Evolutionary conservation across 2,888 invertebrate species (phyloP).

Genomic region (Philonicus albiceps): DNA sequence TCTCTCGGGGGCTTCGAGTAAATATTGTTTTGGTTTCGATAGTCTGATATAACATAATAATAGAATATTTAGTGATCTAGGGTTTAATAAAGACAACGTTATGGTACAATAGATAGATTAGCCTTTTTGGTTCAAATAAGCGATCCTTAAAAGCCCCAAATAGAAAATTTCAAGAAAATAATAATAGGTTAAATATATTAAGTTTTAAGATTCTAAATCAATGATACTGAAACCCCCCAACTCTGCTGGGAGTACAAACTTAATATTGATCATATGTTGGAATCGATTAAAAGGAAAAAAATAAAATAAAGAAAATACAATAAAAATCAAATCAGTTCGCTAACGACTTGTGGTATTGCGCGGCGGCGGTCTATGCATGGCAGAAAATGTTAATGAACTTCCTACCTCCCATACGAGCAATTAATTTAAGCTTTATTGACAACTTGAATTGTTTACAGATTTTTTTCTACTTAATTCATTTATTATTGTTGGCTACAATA

Average conservation of each 20-base stretch:
- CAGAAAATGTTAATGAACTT: constrained; percentile 28
- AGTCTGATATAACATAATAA: no score
- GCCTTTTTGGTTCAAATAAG: no score
- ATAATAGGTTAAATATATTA: no score
- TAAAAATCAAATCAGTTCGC: neutral
- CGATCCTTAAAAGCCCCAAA: no score
- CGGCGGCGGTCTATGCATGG: neutral
- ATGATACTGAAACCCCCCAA: neutral
- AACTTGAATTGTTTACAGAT: constrained; percentile 27
- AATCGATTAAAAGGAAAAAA: neutral
- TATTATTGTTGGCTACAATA: neutral
- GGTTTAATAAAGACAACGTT: no score
- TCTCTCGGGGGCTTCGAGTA: no score
- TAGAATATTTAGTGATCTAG: no score
- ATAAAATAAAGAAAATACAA: neutral
- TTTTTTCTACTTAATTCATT: constrained; percentile 31
- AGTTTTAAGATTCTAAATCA: no score
- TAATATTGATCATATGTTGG: neutral
- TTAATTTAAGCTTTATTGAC: constrained; percentile 26
- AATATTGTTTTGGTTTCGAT: no score
- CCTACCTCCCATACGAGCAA: neutral
- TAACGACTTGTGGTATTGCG: neutral
- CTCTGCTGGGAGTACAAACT: neutral
- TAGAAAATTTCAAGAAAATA: no score
- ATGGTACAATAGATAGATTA: no score